Evolutionary conservation across 2,113 vertebrate species (phyloP).

Genomic region (Melospiza georgiana): DNA sequence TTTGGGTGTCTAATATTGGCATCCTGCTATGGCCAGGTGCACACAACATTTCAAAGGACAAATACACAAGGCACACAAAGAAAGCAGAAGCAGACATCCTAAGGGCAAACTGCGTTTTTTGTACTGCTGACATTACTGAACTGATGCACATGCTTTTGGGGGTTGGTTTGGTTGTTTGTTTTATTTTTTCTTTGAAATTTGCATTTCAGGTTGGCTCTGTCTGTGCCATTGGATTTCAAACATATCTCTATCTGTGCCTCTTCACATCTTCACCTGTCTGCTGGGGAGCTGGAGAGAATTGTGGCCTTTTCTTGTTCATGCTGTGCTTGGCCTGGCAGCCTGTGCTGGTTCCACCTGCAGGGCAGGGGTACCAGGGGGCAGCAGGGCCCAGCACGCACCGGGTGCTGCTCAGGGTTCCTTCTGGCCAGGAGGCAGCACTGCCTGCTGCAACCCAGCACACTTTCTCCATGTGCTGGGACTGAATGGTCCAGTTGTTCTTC

Average conservation of each 20-base stretch:
- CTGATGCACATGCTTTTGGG: neutral
- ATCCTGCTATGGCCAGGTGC: neutral
- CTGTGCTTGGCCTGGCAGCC: neutral
- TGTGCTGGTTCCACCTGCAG: neutral
- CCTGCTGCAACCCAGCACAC: neutral
- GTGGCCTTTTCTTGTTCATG: neutral
- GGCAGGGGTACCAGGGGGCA: neutral
- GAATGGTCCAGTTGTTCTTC: neutral
- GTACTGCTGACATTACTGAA: neutral
- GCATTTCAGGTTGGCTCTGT: neutral
- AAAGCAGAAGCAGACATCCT: neutral
- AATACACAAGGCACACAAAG: neutral
- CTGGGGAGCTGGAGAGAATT: neutral
- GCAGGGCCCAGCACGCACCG: neutral
- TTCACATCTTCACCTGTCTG: neutral
- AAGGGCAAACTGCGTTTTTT: neutral
- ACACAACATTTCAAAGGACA: neutral
- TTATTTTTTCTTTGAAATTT: neutral
- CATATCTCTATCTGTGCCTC: neutral
- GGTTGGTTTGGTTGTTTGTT: neutral
- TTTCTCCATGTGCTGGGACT: neutral
- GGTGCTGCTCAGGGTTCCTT: neutral
- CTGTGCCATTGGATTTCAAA: slow-evolving; percentile 10
- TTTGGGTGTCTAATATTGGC: neutral
- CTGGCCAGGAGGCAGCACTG: neutral